Conservation (phyloP, 2,888 invertebrate species). For the Melieria crassipennis region DNA sequence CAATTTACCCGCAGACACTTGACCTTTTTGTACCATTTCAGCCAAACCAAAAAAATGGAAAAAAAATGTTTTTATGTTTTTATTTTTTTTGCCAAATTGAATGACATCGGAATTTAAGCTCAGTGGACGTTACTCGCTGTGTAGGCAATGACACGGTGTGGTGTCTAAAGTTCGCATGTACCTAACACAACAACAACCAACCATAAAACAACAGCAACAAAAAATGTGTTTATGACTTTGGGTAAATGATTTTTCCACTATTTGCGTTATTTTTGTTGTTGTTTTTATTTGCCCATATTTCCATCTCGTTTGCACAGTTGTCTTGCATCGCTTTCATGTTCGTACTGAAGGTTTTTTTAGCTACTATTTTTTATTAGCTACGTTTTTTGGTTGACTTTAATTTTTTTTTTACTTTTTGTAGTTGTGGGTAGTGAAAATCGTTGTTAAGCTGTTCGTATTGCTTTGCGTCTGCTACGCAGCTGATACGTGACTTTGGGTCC, state of each 20-base stretch:
- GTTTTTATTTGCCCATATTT: neutral
- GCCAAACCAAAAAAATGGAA: too few species aligned
- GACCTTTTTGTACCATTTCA: conserved; percentile 46
- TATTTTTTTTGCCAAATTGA: neutral
- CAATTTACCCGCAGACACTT: conserved; percentile 52
- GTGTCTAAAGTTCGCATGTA: too few species aligned
- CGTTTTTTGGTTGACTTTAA: neutral
- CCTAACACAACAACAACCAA: too few species aligned
- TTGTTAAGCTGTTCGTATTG: conserved; percentile 17
- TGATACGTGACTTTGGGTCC: conserved; percentile 27
- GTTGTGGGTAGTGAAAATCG: conserved; percentile 8
- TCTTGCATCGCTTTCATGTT: conserved; percentile 16
- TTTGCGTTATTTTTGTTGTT: neutral
- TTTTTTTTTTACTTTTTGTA: neutral
- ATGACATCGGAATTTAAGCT: conserved; percentile 1
- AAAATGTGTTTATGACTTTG: conserved; percentile 30
- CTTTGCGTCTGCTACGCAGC: conserved; percentile 11
- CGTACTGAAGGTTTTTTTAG: conserved; percentile 19
- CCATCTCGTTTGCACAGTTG: too few species aligned
- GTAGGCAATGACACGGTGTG: too few species aligned
- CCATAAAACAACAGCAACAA: conserved; percentile 3
- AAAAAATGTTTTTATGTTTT: neutral
- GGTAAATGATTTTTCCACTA: conserved; percentile 23
- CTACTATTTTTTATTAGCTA: conserved; percentile 11
- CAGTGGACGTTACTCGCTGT: neutral